Conservation (phyloP, 2,797 vertebrate genomes). For the Netta rufina region DNA sequence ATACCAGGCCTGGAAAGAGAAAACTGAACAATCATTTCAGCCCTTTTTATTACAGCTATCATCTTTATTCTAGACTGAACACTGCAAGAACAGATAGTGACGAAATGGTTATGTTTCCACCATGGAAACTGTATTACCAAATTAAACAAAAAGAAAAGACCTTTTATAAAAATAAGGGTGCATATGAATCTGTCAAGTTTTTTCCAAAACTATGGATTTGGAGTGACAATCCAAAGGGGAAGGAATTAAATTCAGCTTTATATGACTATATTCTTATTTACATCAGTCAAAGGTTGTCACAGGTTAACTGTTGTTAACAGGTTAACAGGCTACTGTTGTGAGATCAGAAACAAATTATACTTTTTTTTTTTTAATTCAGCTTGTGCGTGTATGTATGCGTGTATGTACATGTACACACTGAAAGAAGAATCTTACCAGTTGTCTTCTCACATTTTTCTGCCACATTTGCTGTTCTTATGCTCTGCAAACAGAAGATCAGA, state of each 20-base stretch:
- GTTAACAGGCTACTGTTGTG: neutral
- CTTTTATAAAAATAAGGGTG: neutral
- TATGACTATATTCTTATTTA: neutral
- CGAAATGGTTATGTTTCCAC: neutral
- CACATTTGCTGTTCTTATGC: neutral
- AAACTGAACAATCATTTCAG: neutral
- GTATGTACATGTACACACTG: neutral
- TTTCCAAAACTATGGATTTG: neutral
- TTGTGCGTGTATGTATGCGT: fast-evolving
- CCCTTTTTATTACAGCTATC: neutral
- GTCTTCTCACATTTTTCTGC: neutral
- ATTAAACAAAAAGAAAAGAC: neutral
- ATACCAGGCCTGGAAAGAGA: neutral
- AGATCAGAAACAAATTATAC: neutral
- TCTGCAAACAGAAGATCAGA: neutral
- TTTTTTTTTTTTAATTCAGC: no score
- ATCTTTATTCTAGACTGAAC: neutral
- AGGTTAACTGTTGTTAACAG: neutral
- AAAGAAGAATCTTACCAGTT: neutral
- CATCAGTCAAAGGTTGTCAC: neutral
- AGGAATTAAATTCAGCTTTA: neutral
- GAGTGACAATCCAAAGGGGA: neutral
- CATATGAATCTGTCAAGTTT: neutral
- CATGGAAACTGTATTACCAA: neutral
- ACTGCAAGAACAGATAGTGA: neutral